Evolutionary conservation across 2,888 invertebrate genomes (phyloP), one percentile per base, ranked within the genome.

Genomic region (Acleris sparsana): DNA sequence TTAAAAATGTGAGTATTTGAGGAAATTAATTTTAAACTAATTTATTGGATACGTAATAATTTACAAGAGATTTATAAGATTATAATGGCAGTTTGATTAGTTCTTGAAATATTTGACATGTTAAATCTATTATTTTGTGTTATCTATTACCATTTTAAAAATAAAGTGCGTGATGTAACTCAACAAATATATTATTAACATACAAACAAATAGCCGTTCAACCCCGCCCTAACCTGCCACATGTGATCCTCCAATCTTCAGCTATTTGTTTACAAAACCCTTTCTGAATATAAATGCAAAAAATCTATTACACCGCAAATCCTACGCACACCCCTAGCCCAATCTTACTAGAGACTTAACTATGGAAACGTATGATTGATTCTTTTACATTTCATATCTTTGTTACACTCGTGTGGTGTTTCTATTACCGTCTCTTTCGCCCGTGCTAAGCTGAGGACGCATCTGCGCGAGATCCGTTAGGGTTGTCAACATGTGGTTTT

Each of bases 401-500:
- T 51, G 25, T 65, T 55, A 22, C 55, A 33, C 60, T 51, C 17
- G 16, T 4, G n/a, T 16, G 11, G n/a, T 49, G 29, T 48, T 33
- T 22, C 25, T 44, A 57, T 65, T 18, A 22, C 20, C 3, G 13
- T 61, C 51, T 61, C 65, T 22, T 51, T 61, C 22, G 56, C 65
- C 25, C 55, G 22, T 20, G 60, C 55, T 65, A 61, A 65, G 62
- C 66, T 66, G 57, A 22, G 56, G 66, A 22, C 66, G 56, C 66
- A 66, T 66, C 66, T 66, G 66, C 46, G 46, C 51, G 29, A 44
- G 60, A 65, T 65, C 60, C 44, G 60, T 65, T 65, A 65, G 65
- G 65, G 66, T 57, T 62, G 66, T 52, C 66, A 61, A 66, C 66
- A 61, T 65, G 66, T 53, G 66, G 66, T 66, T 66, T 62, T 66